A percentile compares a stretch with the other conserved stretches of the same genome.
phyloP scores from a whole-genome alignment of 2,113 vertebrate species.

The Chamaetylas fuelleborni region DNA sequence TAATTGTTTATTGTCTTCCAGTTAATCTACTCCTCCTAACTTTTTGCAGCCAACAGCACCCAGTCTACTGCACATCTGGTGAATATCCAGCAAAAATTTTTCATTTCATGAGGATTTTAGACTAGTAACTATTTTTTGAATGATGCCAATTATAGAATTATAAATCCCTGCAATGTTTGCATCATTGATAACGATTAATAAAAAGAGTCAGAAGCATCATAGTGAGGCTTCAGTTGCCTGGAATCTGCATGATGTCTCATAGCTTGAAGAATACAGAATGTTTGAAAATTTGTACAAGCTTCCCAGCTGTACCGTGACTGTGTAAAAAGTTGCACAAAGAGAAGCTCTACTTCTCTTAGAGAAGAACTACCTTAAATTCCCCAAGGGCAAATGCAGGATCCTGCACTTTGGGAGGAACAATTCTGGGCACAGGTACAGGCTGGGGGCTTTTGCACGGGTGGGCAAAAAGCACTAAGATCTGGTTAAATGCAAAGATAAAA shows the following conservation, averaged over 20 bases:
- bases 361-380: neutral
- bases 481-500: neutral
- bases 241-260: neutral
- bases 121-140: neutral
- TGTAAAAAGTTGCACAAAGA: neutral
- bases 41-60: neutral
- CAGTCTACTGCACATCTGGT: neutral
- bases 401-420: neutral
- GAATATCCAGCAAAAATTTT: neutral
- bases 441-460: neutral
- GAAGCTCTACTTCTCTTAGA: neutral
- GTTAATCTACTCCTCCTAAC: neutral
- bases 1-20: neutral
- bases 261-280: neutral
- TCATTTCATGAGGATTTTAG: neutral
- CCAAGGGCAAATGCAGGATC: neutral
- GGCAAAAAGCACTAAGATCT: neutral
- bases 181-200: neutral
- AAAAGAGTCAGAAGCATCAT: neutral
- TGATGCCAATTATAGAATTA: neutral
- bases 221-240: neutral
- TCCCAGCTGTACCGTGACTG: fast-evolving
- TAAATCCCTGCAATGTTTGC: neutral
- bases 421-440: fast-evolving
- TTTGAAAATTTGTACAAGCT: neutral